A percentile compares a stretch with the other conserved stretches of the same genome.
These are phyloP conservation scores for Trachelus iudaicus DNA, from an alignment of 2,888 invertebrate genomes.

Conservation along the genomic window DNA sequence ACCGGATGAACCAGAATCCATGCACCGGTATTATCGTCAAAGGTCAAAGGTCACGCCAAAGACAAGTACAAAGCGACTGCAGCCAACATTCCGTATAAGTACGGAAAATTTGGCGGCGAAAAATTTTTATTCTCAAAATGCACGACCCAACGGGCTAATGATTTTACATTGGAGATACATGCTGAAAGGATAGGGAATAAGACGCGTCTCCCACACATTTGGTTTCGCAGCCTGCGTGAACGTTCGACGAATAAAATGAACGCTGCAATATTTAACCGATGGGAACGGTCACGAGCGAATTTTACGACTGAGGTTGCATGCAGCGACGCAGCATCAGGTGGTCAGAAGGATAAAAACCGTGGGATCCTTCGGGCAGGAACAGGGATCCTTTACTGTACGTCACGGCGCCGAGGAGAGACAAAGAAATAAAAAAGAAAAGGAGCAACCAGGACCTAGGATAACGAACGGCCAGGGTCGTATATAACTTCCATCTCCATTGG, in stretches of 20 bases:
- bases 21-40: neutral
- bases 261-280: neutral
- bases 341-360: neutral
- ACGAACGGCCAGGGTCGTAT: neutral
- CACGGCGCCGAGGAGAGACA: neutral
- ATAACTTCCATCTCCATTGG: neutral
- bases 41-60: neutral
- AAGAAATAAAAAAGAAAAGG: neutral
- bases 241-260: neutral
- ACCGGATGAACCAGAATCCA: neutral
- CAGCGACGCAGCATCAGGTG: neutral
- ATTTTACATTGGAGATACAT: too few relatives aligned
- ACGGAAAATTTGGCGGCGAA: neutral
- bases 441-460: slow-evolving; percentile 9
- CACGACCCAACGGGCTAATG: neutral
- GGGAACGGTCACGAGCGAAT: neutral
- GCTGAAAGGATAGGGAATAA: too few relatives aligned
- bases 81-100: neutral
- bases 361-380: neutral
- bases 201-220: too few relatives aligned
- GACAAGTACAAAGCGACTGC: neutral
- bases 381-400: neutral
- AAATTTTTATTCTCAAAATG: neutral
- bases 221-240: too few relatives aligned
- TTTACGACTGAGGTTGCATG: neutral